Evolutionary conservation across 2,113 vertebrate species (phyloP).

Genomic region (Boulengeromyrus knoepffleri): DNA sequence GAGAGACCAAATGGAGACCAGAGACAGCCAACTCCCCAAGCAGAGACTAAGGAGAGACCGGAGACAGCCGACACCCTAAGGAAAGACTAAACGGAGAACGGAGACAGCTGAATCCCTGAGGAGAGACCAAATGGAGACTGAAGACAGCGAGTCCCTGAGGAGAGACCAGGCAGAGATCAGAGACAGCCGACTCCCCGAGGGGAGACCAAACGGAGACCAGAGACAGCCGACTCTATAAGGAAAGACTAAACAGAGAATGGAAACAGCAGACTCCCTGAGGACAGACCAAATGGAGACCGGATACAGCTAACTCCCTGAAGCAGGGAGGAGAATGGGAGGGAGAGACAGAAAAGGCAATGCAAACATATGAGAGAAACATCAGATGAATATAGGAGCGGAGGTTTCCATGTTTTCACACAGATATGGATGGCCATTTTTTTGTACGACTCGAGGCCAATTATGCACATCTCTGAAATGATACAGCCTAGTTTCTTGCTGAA

Average conservation of each 20-base stretch:
- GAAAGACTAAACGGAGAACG: too few relatives aligned
- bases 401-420: not conserved
- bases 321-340: not conserved
- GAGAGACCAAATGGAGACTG: too few relatives aligned
- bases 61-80: too few relatives aligned
- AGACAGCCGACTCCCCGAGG: too few relatives aligned
- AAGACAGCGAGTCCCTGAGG: too few relatives aligned
- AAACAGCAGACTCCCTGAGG: not conserved
- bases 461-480: not conserved
- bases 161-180: not conserved
- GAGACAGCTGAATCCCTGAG: too few relatives aligned
- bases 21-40: too few relatives aligned
- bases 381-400: not conserved
- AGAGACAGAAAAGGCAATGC: not conserved
- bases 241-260: not conserved
- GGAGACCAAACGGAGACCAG: not conserved
- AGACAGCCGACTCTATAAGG: not conserved
- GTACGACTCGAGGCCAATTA: not conserved
- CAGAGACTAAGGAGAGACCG: too few relatives aligned
- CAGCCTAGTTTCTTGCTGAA: slow-evolving; percentile 6
- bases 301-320: not conserved
- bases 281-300: not conserved
- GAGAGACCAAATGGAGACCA: too few relatives aligned
- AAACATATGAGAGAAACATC: not conserved
- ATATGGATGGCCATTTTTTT: not conserved